Conservation (phyloP, 1,140 invertebrate species). For the Micrasema minimum region DNA sequence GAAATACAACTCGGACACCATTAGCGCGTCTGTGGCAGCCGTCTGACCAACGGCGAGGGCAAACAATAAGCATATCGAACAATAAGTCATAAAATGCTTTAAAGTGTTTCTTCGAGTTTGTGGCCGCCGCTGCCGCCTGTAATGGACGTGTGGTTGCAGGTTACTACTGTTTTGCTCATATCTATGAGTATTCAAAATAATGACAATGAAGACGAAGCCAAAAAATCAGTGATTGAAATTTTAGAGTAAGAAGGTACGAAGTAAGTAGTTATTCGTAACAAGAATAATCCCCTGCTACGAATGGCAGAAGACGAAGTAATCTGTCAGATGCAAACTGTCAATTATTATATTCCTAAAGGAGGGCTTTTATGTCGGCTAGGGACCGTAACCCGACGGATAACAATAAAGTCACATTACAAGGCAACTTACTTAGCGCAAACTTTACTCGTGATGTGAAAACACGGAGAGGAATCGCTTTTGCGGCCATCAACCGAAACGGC, state of each 20-base stretch:
- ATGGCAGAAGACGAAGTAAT: too few relatives aligned
- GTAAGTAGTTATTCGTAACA: too few relatives aligned
- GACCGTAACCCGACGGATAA: conserved; percentile 47
- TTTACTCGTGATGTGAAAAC: conserved; percentile 43
- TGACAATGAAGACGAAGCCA: too few relatives aligned
- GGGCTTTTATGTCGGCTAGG: conserved; percentile 16
- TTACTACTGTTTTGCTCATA: too few relatives aligned
- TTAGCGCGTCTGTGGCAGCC: too few relatives aligned
- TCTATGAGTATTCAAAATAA: too few relatives aligned
- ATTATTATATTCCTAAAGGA: conserved; percentile 20
- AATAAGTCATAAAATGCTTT: conserved; percentile 16
- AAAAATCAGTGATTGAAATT: too few relatives aligned
- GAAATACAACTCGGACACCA: too few relatives aligned
- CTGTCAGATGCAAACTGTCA: conserved; percentile 1
- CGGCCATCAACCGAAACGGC: conserved; percentile 32
- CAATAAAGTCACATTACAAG: conserved; percentile 48
- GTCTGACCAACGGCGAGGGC: too few relatives aligned
- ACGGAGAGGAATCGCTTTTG: conserved; percentile 37
- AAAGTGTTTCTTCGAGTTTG: conserved; percentile 6
- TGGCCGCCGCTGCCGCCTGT: not conserved
- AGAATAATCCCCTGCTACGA: too few relatives aligned
- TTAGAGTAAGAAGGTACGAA: too few relatives aligned
- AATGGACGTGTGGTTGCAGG: conserved; percentile 1
- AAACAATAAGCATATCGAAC: conserved; percentile 16
- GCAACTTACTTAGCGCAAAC: conserved; percentile 45